Evolutionary conservation across 2,888 invertebrate genomes (phyloP).

Genomic region (Lathronympha strigana): DNA sequence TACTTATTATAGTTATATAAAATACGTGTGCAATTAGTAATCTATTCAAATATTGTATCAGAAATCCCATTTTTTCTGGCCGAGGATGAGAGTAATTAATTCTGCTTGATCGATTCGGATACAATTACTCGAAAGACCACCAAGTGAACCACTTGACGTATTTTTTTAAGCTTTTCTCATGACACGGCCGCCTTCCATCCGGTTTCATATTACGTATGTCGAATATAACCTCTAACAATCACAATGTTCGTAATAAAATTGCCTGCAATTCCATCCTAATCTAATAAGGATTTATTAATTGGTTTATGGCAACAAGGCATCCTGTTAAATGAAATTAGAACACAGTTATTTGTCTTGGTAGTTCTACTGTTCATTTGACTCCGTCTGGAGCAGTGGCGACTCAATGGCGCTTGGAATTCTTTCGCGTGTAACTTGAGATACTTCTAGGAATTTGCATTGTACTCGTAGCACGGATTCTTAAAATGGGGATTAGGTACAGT

Average conservation of each 20-base stretch:
- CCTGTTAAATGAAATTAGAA: constrained; percentile 33
- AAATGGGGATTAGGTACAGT: not conserved
- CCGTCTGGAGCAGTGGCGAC: constrained; percentile 22
- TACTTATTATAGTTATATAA: no score
- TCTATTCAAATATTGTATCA: constrained; percentile 30
- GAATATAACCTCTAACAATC: not conserved
- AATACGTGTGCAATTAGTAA: constrained; percentile 15
- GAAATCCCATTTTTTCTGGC: constrained; percentile 42
- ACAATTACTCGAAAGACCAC: constrained; percentile 64
- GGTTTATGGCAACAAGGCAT: constrained; percentile 21
- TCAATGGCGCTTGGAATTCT: constrained; percentile 34
- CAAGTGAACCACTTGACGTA: constrained; percentile 46
- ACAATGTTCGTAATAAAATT: constrained; percentile 3
- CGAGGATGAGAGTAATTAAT: constrained; percentile 68
- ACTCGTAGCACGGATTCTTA: not conserved
- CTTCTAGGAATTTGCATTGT: constrained; percentile 26
- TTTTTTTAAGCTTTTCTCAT: constrained; percentile 30
- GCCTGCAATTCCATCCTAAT: not conserved
- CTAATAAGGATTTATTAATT: constrained; percentile 2
- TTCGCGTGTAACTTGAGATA: constrained; percentile 20
- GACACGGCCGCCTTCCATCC: constrained; percentile 21
- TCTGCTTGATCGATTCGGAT: constrained; percentile 61
- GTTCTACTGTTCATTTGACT: constrained; percentile 37
- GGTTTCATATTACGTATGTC: constrained; percentile 29
- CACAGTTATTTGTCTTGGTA: constrained; percentile 31